Conservation (phyloP, 2,113 vertebrate genomes). For the Alosa alosa region DNA sequence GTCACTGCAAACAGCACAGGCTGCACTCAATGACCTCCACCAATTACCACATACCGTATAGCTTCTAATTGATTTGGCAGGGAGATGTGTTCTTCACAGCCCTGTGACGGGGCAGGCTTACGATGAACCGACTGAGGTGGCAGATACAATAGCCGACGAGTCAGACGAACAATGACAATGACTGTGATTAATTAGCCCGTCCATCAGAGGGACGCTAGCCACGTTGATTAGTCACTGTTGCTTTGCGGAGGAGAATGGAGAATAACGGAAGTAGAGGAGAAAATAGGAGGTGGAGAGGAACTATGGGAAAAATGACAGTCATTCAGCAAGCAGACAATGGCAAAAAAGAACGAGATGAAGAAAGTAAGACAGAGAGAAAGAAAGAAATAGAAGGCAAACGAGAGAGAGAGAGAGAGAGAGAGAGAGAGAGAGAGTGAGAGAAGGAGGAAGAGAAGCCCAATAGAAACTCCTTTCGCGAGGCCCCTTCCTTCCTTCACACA, state of each 20-base stretch:
- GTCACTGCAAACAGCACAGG: not conserved
- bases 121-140: not conserved
- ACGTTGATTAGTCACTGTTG: not conserved
- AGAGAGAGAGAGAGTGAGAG: not conserved
- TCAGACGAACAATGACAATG: not conserved
- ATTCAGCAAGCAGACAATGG: not conserved
- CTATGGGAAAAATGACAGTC: not conserved
- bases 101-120: not conserved
- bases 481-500: not conserved
- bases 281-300: not conserved
- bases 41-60: not conserved
- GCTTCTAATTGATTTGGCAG: not conserved
- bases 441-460: not conserved
- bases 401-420: not conserved
- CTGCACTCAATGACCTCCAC: conserved; percentile 27
- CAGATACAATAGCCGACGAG: not conserved
- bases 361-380: not conserved
- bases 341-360: not conserved
- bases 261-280: not conserved
- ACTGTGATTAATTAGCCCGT: not conserved
- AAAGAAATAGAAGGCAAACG: not conserved
- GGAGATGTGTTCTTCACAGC: not conserved
- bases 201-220: not conserved
- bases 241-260: not conserved
- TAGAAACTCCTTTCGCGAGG: not conserved